Conservation (phyloP, 2,797 vertebrate genomes). For the Peromyscus eremicus region DNA sequence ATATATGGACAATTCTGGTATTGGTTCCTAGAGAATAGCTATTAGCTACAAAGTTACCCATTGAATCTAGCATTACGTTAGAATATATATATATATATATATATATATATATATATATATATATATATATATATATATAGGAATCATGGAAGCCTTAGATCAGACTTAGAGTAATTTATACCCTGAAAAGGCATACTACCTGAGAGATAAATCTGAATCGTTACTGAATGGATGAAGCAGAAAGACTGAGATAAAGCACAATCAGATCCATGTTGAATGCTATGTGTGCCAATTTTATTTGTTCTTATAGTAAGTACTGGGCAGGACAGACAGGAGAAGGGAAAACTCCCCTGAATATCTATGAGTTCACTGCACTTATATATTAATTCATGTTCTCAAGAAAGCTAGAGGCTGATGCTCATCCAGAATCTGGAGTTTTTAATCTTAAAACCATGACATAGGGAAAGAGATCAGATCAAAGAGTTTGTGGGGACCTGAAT, state of each 20-base stretch:
- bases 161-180: background rate
- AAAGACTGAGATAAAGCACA: background rate
- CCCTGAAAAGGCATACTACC: background rate
- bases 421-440: background rate
- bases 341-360: background rate
- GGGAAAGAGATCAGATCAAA: background rate
- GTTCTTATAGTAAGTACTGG: background rate
- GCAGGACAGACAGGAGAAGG: background rate
- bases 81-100: too few species aligned
- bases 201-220: background rate
- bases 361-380: background rate
- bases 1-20: too few species aligned
- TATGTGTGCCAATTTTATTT: background rate
- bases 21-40: too few species aligned
- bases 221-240: background rate
- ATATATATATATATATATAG: background rate
- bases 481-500: background rate
- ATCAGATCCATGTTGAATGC: background rate
- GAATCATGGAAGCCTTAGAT: background rate
- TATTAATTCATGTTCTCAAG: background rate
- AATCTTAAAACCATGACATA: background rate
- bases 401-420: background rate
- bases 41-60: too few species aligned
- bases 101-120: too few species aligned
- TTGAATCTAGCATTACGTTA: too few species aligned